Conservation (phyloP, 2,797 vertebrate species). For the Pipistrellus nathusii region DNA sequence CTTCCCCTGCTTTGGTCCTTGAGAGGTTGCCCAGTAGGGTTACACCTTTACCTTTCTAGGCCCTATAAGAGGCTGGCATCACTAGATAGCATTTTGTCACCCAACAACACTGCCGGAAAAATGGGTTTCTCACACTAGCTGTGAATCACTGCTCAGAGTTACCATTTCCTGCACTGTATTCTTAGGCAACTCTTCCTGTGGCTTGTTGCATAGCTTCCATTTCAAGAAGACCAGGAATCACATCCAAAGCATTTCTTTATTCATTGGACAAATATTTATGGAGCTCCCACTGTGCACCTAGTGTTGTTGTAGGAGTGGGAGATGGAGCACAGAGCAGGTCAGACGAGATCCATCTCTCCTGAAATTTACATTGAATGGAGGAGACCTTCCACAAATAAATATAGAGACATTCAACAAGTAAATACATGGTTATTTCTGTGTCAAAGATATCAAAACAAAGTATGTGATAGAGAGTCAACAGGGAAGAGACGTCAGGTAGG, state of each 20-base stretch:
- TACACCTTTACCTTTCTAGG: not conserved
- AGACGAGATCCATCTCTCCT: not conserved
- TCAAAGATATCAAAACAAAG: not conserved
- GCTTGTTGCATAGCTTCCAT: not conserved
- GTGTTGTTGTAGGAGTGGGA: slow-evolving; percentile 24
- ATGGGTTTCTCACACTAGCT: not conserved
- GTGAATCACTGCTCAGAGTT: not conserved
- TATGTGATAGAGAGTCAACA: not conserved
- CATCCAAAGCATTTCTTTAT: not conserved
- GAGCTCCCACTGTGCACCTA: not conserved
- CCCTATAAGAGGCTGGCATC: not conserved
- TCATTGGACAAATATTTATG: slow-evolving; percentile 65
- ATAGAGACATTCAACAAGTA: not conserved
- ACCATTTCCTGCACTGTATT: not conserved
- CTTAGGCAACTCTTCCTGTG: slow-evolving; percentile 50
- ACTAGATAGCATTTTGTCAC: not conserved
- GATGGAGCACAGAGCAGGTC: not conserved
- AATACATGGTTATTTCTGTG: not conserved
- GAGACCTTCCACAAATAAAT: not conserved
- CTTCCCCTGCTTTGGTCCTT: not conserved
- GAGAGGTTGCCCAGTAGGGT: not conserved
- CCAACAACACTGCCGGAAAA: not conserved
- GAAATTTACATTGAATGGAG: not conserved
- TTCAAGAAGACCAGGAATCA: slow-evolving; percentile 17
- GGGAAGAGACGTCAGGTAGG: not conserved